phyloP scores from a whole-genome alignment of 2,888 invertebrate species.

The Stenotaenia linearis region DNA sequence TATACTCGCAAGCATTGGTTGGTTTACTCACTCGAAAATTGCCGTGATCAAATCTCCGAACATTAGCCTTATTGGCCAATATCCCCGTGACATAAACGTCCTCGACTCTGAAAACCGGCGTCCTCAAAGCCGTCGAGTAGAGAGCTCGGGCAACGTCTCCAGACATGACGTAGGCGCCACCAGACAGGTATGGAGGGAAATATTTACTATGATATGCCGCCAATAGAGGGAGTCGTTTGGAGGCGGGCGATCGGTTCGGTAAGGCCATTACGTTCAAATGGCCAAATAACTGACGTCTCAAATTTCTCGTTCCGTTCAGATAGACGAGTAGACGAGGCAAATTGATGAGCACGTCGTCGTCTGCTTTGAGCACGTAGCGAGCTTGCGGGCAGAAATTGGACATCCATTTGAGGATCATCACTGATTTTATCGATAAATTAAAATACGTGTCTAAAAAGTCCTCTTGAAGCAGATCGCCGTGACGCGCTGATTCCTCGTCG shows the following conservation, averaged over 20 bases:
- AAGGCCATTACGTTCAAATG: constrained; percentile 38
- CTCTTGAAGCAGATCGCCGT: constrained; percentile 49
- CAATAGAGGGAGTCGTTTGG: constrained; percentile 40
- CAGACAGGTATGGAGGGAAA: constrained; percentile 40
- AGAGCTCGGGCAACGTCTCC: constrained; percentile 32
- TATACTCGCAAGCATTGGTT: constrained; percentile 49
- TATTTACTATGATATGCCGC: constrained; percentile 36
- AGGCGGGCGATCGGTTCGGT: constrained; percentile 38
- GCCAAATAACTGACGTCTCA: constrained; percentile 36
- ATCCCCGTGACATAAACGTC: constrained; percentile 37
- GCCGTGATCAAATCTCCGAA: constrained; percentile 59
- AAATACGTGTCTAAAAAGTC: constrained; percentile 40
- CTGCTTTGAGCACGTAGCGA: constrained; percentile 40
- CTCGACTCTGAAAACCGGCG: constrained; percentile 34
- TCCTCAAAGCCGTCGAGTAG: neutral
- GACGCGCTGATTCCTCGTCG: constrained; percentile 36
- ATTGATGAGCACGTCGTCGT: constrained; percentile 41
- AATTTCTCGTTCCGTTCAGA: constrained; percentile 37
- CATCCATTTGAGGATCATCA: constrained; percentile 40
- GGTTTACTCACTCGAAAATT: constrained; percentile 57
- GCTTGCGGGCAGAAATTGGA: constrained; percentile 37
- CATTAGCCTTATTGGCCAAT: constrained; percentile 56
- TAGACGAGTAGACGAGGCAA: constrained; percentile 39
- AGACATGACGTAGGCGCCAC: constrained; percentile 40
- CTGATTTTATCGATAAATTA: constrained; percentile 40